phyloP scores from a whole-genome alignment of 2,113 vertebrate genomes.

The Steatornis caripensis region DNA sequence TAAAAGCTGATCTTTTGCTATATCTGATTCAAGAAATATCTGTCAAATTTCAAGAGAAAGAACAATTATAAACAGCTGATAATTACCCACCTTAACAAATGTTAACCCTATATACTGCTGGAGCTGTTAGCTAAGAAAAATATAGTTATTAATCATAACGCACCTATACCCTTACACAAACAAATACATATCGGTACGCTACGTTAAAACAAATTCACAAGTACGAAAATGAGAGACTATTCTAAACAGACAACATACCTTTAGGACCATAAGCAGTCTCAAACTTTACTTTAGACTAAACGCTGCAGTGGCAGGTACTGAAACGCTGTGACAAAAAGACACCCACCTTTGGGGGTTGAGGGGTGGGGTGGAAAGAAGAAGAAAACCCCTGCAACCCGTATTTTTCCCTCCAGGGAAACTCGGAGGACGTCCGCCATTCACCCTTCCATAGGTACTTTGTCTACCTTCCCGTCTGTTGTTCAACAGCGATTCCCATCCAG shows the following conservation, averaged over 20 bases:
- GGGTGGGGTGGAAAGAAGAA: neutral
- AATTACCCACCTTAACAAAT: neutral
- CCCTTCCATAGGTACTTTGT: neutral
- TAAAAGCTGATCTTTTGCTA: neutral
- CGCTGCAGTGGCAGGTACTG: neutral
- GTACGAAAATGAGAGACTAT: neutral
- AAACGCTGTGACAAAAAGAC: neutral
- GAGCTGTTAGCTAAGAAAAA: neutral
- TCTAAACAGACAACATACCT: neutral
- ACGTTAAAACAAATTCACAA: neutral
- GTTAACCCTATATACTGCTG: neutral
- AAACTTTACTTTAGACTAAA: neutral
- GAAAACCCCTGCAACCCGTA: neutral
- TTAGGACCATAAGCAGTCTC: neutral
- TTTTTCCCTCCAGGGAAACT: neutral
- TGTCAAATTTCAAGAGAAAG: neutral
- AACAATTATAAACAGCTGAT: neutral
- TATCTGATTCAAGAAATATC: neutral
- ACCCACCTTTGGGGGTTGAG: neutral
- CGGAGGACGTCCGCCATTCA: neutral
- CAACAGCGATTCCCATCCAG: conserved; percentile 2
- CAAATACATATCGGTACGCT: neutral
- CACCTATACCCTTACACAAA: neutral
- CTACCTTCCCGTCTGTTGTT: conserved; percentile 28
- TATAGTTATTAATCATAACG: neutral